Base-by-base conservation (phyloP, 2,888 invertebrate genomes). In the Boloria selene region DNA sequence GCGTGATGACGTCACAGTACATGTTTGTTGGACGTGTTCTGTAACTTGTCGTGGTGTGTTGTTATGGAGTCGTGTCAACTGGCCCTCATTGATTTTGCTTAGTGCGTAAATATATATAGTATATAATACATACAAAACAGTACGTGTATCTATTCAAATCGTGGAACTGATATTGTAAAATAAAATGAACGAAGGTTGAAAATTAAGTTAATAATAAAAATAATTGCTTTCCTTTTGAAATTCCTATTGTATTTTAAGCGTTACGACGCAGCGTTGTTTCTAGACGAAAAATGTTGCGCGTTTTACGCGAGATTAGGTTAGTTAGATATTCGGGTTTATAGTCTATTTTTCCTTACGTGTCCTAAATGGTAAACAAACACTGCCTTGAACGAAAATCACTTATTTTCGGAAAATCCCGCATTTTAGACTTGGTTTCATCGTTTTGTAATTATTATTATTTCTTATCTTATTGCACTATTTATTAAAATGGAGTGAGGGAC, bases 141-240 rank as follows among this genome's bases (percentile, higher is more conserved):
- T 73, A 67, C 71, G 73, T 78, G 74, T 77, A 77, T 73, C 74
- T 75, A 75, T 71, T 72, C 67, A 70, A 72, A 72, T 65, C 69
- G 31, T 38, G 70, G 73, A 76, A 76, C 74, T 77, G 75, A 77
- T 75, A 74, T 75, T 79, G 81, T 82, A 83, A 79, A 80, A 80
- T 81, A 79, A 76, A 77, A 75, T 74, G 71, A 38, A 75, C 73
- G 72, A 58, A 73, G 72, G 66, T 38, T 71, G 69, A 69, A 74
- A 74, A 71, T 73, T 75, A 73, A 76, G 77, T 84, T 82, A 80
- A 83, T 82, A 82, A 81, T 22, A 78, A 76, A 22, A 45, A 45
- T 56, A 26, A n/a, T 44, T 77, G 78, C 79, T 80, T 79, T 73
- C 74, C 73, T 69, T 45, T 74, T 73, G 68, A 77, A 84, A 86